Base-by-base conservation (phyloP, 2,888 invertebrate species). In the Rutpela maculata region DNA sequence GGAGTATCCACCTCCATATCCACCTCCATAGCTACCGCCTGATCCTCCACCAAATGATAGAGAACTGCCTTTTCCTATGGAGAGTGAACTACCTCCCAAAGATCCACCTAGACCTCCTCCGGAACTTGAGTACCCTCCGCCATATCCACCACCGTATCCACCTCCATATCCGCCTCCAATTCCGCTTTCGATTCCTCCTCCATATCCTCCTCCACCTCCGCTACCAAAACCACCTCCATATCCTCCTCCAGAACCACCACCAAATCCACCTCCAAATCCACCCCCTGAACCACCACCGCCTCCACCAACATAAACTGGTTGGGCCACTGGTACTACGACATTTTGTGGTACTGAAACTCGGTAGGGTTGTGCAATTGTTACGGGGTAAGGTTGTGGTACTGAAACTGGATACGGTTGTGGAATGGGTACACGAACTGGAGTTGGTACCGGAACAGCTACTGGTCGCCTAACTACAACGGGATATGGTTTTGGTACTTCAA, bases 381-480 rank as follows among this genome's bases (percentile, higher is more conserved):
- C 92, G 3, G 92, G 91, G 74, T 91, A 91, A 1, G 93, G 92
- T 76, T 92, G 89, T 63, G 92, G 91, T 0, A 92, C 89, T 1
- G 89, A 89, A 11, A 92, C 89, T 3, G 89, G 83, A 31, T 90
- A 89, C 0, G 91, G 90, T 59, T 90, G 88, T 0, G 90, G 89
- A 1, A 88, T 88, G 62, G 90, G 87, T 9, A 90, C 90, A 0
- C 90, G 91, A 0, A 92, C 91, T 0, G 91, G 90, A 0, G 91
- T 89, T 6, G 90, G 91, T 10, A 88, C 86, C 35, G 88, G 83
- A 3, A 85, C 84, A 26, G 87, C 86, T 62, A 87, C 86, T 78
- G 87, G 87, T 57, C 86, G 82, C 15, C 82, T 85, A 15, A 88
- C 84, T 11, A 86, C 84, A 0, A 85, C 82, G 26, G 85, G 85